Evolutionary conservation across 2,797 vertebrate species (phyloP).

Genomic region (Tiaroga cobitis): DNA sequence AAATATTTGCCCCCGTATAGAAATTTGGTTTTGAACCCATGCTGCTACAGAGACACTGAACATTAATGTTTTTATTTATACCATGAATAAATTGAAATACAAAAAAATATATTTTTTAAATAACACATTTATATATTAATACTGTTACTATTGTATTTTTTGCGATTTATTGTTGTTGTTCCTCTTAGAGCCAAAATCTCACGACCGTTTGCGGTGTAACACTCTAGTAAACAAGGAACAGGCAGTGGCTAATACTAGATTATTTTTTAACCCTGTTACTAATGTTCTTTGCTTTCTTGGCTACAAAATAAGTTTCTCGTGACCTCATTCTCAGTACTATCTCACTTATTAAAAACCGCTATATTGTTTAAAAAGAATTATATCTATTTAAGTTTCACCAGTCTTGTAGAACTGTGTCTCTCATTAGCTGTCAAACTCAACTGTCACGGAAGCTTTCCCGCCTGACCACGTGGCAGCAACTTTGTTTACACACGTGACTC

Average conservation of each 20-base stretch:
- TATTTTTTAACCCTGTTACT: neutral
- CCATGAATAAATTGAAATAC: neutral
- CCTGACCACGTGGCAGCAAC: conserved; percentile 58
- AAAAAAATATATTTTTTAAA: neutral
- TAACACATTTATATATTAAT: neutral
- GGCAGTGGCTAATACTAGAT: neutral
- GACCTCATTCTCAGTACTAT: neutral
- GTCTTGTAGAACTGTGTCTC: neutral
- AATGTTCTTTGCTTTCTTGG: neutral
- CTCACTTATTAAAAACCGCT: neutral
- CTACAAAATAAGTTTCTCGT: neutral
- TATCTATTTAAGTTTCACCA: neutral
- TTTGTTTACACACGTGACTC: conserved; percentile 63
- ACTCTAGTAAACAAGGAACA: neutral
- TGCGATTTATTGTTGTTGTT: neutral
- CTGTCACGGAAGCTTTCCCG: conserved; percentile 12
- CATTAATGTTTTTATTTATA: neutral
- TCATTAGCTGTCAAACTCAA: conserved; percentile 53
- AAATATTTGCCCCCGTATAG: neutral
- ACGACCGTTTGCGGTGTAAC: neutral
- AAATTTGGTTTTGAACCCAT: neutral
- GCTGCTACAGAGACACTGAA: too few species aligned
- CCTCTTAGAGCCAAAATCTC: neutral
- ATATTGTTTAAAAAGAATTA: neutral
- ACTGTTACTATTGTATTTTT: neutral